These are phyloP conservation scores for Oncorhynchus gorbuscha DNA, from an alignment of 2,113 vertebrate genomes.

Conservation along the genomic window DNA sequence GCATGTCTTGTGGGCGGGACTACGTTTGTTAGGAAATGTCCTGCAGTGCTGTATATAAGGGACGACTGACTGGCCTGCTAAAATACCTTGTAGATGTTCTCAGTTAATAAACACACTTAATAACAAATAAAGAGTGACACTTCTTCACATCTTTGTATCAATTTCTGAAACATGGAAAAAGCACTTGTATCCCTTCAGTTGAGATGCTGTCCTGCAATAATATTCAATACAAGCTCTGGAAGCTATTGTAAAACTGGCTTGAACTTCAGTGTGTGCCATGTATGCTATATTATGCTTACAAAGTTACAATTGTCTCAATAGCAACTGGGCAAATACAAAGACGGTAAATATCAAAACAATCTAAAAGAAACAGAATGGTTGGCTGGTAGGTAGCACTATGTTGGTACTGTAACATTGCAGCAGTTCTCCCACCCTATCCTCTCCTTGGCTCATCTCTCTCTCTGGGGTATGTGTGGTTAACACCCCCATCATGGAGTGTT, in stretches of 20 bases:
- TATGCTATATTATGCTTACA: neutral
- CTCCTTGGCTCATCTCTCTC: conserved; percentile 4
- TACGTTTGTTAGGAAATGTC: no score
- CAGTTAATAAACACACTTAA: no score
- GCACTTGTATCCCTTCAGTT: conserved; percentile 63
- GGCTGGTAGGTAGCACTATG: neutral
- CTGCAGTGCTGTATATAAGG: no score
- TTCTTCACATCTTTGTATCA: neutral
- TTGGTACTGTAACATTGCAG: neutral
- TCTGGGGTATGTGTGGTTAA: conserved; percentile 37
- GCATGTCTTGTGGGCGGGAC: no score
- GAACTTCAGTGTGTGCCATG: neutral
- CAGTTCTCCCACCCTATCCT: neutral
- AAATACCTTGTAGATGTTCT: no score
- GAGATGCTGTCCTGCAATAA: conserved; percentile 84
- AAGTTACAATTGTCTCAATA: neutral
- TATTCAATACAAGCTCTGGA: neutral
- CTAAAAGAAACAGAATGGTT: neutral
- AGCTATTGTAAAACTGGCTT: neutral
- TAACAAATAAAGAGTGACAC: no score
- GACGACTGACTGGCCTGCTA: no score
- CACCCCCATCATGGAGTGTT: conserved; percentile 41
- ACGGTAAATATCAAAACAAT: neutral
- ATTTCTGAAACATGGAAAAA: neutral
- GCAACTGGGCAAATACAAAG: neutral